These are phyloP conservation scores for Otis tarda DNA, from an alignment of 2,113 vertebrate species.

Conservation along the genomic window DNA sequence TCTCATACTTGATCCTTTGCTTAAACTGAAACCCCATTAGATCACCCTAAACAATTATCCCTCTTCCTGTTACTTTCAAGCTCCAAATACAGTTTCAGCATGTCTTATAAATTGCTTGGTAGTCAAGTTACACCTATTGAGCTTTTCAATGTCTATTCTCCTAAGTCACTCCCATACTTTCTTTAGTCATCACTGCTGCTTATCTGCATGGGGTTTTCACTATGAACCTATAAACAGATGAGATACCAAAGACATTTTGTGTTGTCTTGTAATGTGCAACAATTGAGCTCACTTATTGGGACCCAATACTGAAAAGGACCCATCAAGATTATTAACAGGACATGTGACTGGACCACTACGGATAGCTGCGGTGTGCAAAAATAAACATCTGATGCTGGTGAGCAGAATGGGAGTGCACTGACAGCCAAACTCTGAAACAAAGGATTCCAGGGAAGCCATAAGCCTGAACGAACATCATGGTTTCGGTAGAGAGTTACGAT, in stretches of 20 bases:
- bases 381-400: background rate
- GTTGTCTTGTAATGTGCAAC: background rate
- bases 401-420: background rate
- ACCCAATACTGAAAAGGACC: background rate
- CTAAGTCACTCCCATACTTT: background rate
- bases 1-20: background rate
- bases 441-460: background rate
- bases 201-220: background rate
- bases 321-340: background rate
- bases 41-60: background rate
- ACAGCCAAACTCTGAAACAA: background rate
- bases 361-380: background rate
- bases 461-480: background rate
- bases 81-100: background rate
- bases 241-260: background rate
- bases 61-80: background rate
- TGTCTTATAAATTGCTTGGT: background rate
- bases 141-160: background rate
- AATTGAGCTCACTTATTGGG: background rate
- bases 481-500: slow-evolving; percentile 8
- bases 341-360: background rate
- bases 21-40: background rate
- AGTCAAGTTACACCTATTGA: background rate
- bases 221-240: background rate
- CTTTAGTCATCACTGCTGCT: background rate